These are phyloP conservation scores for Yponomeuta malinellus DNA, from an alignment of 2,888 invertebrate genomes.

Conservation along the genomic window DNA sequence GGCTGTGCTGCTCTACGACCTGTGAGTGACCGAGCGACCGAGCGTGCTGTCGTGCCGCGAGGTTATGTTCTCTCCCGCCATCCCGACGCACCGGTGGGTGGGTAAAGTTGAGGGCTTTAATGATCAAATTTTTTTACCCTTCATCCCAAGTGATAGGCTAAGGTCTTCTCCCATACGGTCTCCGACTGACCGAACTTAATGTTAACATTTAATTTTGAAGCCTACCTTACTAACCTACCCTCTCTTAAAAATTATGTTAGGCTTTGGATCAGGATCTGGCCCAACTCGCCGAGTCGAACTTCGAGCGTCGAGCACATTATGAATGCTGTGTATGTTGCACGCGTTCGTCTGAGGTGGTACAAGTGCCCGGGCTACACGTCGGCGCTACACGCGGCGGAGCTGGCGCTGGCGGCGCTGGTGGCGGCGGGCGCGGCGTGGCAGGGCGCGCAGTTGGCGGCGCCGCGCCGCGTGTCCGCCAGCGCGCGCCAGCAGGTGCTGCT, in stretches of 20 bases:
- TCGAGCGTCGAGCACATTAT: background rate
- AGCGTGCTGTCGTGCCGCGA: background rate
- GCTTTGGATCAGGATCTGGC: background rate
- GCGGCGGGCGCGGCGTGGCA: conserved; percentile 22
- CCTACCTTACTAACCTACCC: background rate
- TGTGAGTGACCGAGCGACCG: conserved; percentile 60
- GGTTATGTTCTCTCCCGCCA: conserved; percentile 6
- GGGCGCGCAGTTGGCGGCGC: background rate
- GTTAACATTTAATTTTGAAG: background rate
- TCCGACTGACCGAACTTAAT: background rate
- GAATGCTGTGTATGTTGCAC: too few relatives aligned
- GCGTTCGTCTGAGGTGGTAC: conserved; percentile 33
- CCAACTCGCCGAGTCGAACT: background rate
- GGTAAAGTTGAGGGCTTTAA: too few relatives aligned
- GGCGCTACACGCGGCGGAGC: conserved; percentile 44
- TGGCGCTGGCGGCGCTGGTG: conserved; percentile 25
- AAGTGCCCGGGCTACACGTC: conserved; percentile 60
- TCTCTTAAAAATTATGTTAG: background rate
- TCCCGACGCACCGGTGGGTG: background rate
- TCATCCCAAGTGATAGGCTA: too few relatives aligned
- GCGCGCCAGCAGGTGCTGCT: conserved; percentile 12
- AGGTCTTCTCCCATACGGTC: background rate
- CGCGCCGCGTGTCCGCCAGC: conserved; percentile 8
- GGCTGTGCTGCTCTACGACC: conserved; percentile 73
- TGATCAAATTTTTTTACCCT: too few relatives aligned